These are phyloP conservation scores for Ellobius talpinus DNA, from an alignment of 2,113 vertebrate species.

Conservation along the genomic window DNA sequence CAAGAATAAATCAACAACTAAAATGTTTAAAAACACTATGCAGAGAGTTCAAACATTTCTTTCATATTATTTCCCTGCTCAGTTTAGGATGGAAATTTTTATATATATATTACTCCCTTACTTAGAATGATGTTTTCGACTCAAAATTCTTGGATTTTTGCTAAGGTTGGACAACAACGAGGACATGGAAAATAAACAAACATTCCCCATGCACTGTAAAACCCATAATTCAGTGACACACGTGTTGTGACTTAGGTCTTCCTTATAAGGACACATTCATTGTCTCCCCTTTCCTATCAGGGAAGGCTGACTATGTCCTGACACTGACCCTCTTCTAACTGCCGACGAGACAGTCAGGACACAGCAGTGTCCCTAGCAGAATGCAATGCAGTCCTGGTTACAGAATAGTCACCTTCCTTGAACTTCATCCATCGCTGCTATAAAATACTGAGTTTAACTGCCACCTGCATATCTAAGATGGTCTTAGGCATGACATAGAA, in stretches of 20 bases:
- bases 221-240: neutral
- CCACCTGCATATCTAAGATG: neutral
- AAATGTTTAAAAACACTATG: conserved; percentile 1
- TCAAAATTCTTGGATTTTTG: neutral
- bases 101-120: neutral
- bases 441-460: neutral
- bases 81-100: neutral
- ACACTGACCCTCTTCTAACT: neutral
- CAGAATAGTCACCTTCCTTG: neutral
- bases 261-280: neutral
- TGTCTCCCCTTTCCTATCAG: neutral
- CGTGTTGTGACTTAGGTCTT: neutral
- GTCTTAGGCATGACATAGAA: neutral
- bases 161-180: neutral
- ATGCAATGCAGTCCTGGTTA: neutral
- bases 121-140: neutral
- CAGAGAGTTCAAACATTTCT: conserved; percentile 2
- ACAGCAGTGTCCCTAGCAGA: neutral
- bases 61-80: neutral
- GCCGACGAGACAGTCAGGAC: neutral
- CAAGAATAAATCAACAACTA: conserved; percentile 14
- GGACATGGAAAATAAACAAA: neutral
- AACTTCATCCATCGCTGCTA: neutral
- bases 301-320: neutral
- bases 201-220: neutral